A percentile compares a stretch with the other conserved stretches of the same genome.
These are phyloP conservation scores for Peribatodes rhomboidaria DNA, from an alignment of 2,888 invertebrate genomes.

Conservation along the genomic window DNA sequence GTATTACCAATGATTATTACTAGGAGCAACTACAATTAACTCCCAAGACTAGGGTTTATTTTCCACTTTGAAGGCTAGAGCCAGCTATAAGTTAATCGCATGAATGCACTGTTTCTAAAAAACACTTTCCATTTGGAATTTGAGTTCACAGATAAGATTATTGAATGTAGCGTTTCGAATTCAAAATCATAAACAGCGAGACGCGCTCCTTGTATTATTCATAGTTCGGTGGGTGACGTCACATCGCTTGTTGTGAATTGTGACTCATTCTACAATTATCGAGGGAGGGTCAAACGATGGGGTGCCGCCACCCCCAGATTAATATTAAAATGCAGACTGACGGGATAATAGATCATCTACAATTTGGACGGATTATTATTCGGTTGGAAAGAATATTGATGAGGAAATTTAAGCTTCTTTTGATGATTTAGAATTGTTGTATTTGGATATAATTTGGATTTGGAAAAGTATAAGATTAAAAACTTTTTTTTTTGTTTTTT, in stretches of 20 bases:
- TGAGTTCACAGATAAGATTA: too few relatives aligned
- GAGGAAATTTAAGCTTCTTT: background rate
- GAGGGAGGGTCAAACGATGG: conserved; percentile 60
- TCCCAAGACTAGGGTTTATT: too few relatives aligned
- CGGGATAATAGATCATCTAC: conserved; percentile 67
- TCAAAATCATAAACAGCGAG: conserved; percentile 31
- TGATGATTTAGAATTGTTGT: conserved; percentile 1
- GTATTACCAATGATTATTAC: too few relatives aligned
- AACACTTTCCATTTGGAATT: too few relatives aligned
- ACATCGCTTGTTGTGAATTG: conserved; percentile 54
- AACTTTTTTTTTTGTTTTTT: too few relatives aligned
- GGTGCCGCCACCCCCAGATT: conserved; percentile 62
- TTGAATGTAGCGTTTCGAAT: conserved; percentile 10
- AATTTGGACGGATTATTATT: conserved; percentile 62
- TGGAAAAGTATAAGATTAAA: background rate
- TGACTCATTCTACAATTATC: conserved; percentile 71
- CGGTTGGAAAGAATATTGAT: conserved; percentile 27
- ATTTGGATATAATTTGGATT: too few relatives aligned
- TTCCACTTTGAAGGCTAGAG: too few relatives aligned
- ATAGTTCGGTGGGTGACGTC: conserved; percentile 33
- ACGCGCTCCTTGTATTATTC: conserved; percentile 40
- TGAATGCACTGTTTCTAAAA: too few relatives aligned
- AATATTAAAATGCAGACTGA: conserved; percentile 74
- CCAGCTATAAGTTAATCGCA: too few relatives aligned
- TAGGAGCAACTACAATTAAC: too few relatives aligned